Conservation (phyloP, 2,888 invertebrate species). For the Caenorhabditis sp. region DNA sequence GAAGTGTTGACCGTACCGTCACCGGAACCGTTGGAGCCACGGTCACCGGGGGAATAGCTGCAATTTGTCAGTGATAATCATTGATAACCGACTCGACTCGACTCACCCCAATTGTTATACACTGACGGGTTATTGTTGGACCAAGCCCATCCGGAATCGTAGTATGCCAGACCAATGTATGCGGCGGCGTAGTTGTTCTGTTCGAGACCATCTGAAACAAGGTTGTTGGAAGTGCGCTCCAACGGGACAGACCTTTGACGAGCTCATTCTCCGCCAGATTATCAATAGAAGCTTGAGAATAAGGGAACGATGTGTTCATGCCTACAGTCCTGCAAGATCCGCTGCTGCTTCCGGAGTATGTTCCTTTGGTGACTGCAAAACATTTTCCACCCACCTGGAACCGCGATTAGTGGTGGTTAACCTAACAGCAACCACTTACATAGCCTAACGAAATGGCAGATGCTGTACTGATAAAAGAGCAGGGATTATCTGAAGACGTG, state of each 20-base stretch:
- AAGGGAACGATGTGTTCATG: not conserved
- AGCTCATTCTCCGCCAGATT: conserved; percentile 29
- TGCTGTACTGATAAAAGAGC: not conserved
- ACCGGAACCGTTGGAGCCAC: conserved; percentile 12
- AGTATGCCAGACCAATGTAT: conserved; percentile 10
- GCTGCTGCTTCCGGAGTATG: not conserved
- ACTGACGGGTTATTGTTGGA: conserved; percentile 26
- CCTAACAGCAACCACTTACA: not conserved
- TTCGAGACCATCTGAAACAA: conserved; percentile 18
- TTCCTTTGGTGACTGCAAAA: not conserved
- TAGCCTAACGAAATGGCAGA: not conserved
- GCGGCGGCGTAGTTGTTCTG: not conserved
- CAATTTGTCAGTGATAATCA: conserved; percentile 7
- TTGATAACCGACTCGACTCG: not conserved
- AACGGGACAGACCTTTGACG: conserved; percentile 1
- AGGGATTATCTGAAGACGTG: conserved; percentile 15
- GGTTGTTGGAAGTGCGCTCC: not conserved
- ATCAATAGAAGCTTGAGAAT: conserved; percentile 46
- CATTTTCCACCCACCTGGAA: conserved; percentile 49
- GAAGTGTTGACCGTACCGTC: conserved; percentile 38
- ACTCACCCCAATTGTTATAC: conserved; percentile 34
- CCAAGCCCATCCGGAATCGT: conserved; percentile 36
- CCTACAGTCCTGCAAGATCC: conserved; percentile 6
- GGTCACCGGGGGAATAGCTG: not conserved
- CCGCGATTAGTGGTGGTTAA: too few species aligned